phyloP scores from a whole-genome alignment of 92 coral and sea anemone genomes.

The Phenganax marumi region DNA sequence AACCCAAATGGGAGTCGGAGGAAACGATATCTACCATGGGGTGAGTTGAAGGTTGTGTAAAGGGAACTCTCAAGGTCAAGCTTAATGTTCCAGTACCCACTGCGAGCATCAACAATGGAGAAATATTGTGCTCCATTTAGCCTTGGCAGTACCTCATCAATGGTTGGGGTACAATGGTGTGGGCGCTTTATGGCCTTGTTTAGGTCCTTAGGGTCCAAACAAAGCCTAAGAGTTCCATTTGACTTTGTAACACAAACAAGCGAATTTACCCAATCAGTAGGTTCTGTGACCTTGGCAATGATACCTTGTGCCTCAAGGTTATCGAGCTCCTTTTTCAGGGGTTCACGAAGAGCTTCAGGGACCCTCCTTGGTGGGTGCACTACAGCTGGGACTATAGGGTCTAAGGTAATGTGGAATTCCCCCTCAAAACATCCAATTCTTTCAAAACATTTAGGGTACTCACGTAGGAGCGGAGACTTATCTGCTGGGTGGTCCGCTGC shows the following conservation, averaged over 20 bases:
- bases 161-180: slow-evolving; percentile 64
- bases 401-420: too few species aligned
- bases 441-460: too few species aligned
- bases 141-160: slow-evolving; percentile 64
- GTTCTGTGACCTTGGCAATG: slow-evolving; percentile 52
- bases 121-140: slow-evolving; percentile 64
- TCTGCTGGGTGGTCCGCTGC: too few species aligned
- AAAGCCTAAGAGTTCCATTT: slow-evolving; percentile 60
- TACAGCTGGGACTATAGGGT: too few species aligned
- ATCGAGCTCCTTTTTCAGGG: slow-evolving; percentile 62
- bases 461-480: too few species aligned
- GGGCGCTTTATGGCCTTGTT: slow-evolving; percentile 48
- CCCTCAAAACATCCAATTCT: too few species aligned
- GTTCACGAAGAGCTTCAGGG: slow-evolving; percentile 64
- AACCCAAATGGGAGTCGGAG: slow-evolving; percentile 59
- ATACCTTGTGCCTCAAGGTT: slow-evolving; percentile 58
- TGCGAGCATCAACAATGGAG: slow-evolving; percentile 59
- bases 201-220: slow-evolving; percentile 47
- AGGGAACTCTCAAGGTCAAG: slow-evolving; percentile 58
- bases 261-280: slow-evolving; percentile 23
- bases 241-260: slow-evolving; percentile 54
- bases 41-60: slow-evolving; percentile 64
- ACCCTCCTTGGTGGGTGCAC: too few species aligned
- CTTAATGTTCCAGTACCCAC: slow-evolving; percentile 73
- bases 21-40: slow-evolving; percentile 63